Evolutionary conservation across 2,888 invertebrate species (phyloP).

Genomic region (Panzeria rudis): DNA sequence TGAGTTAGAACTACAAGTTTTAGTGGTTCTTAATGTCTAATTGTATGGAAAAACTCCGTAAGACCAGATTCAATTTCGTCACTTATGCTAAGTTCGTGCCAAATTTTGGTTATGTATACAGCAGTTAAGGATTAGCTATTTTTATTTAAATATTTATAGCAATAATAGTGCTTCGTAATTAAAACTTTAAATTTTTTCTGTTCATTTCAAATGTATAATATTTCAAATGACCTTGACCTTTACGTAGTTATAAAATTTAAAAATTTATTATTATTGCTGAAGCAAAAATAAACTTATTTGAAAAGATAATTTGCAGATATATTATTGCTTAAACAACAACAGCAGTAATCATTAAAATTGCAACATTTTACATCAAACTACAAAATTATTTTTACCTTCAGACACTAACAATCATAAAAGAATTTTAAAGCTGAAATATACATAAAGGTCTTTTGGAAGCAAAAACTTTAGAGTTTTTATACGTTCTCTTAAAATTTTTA

Average conservation of each 20-base stretch:
- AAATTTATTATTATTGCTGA: no score
- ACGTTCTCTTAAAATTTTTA: background rate
- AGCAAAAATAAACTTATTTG: no score
- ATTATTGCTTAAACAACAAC: slow-evolving; percentile 41
- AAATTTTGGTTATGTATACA: no score
- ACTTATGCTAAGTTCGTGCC: no score
- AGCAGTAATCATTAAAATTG: slow-evolving; percentile 51
- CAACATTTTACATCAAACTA: slow-evolving; percentile 50
- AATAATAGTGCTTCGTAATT: no score
- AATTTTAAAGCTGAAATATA: background rate
- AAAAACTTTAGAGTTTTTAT: background rate
- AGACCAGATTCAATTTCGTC: no score
- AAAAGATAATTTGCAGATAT: slow-evolving; percentile 8
- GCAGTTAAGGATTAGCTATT: no score
- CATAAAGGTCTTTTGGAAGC: background rate
- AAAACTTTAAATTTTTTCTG: background rate
- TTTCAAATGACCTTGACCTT: background rate
- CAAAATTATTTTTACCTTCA: slow-evolving; percentile 48
- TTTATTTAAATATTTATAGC: no score
- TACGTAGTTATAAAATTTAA: background rate
- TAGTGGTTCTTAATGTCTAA: no score
- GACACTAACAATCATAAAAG: slow-evolving; percentile 1
- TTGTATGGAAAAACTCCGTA: no score
- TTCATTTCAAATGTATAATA: background rate
- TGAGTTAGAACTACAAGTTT: no score